Base-by-base conservation (phyloP, 2,113 vertebrate genomes). In the Colaptes auratus region DNA sequence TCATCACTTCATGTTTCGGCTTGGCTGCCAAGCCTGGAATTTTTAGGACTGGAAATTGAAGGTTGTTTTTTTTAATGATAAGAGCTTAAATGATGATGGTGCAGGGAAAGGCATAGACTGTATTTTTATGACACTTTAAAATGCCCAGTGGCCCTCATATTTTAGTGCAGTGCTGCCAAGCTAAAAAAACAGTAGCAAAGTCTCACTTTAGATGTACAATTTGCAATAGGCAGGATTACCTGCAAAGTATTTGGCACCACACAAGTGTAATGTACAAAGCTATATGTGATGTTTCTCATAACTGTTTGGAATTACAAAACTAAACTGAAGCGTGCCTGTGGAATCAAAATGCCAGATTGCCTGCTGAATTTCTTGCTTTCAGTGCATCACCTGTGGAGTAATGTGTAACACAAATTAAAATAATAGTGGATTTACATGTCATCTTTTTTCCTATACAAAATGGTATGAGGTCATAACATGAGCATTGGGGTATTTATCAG, bases 401-500 rank as follows among this genome's bases (percentile, higher is more conserved):
- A 56, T 7, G 6, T 14, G 24, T 56, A 78, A 39, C 33, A 78
- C 63, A 82, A 88, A 74, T 58, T 87, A 78, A 96, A 82, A 60
- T 81, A 92, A 72, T 30, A 19, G 5, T 64, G 9, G 11, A 11
- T 72, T 88, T 92, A 64, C 58, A 36, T 77, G 74, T 39, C 10
- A n/a, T 66, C 31, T 63, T 86, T 96, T 83, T 82, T 82, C 82
- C 92, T 85, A 48, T 24, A 72, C 70, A 84, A 83, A 86, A 50
- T 15, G 39, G 9, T 30, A 16, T 4, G 1, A 2, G 27, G 58
- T 73, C 92, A 59, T 36, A 56, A 76, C 86, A 76, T 44, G n/a
- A 76, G 77, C 86, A 79, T 60, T n/a, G 10, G 65, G 60, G 36
- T 90, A 83, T 88, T 88, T 92, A 87, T 93, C 85, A 86, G 79